Percentiles rank a stretch among this genome's conserved stretches.
Evolutionary conservation across 1,140 invertebrate species (phyloP).

Genomic region (Dinoponera quadriceps): DNA sequence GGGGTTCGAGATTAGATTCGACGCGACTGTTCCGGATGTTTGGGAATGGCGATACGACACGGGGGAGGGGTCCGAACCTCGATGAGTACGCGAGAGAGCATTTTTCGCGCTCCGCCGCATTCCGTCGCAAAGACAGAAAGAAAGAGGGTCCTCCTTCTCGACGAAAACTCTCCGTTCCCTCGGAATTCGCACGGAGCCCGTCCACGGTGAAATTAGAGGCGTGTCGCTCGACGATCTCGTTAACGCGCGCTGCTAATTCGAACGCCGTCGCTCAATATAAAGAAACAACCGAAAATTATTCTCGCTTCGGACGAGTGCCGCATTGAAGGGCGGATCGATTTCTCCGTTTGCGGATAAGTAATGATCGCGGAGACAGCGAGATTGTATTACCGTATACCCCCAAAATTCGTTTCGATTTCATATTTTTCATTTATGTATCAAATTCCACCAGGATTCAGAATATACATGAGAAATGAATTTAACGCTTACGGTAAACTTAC

Average conservation of each 20-base stretch:
- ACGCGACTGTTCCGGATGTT: constrained; percentile 30
- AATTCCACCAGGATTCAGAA: too few species aligned
- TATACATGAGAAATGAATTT: too few species aligned
- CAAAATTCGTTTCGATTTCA: too few species aligned
- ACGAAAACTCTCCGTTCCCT: too few species aligned
- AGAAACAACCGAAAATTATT: constrained; percentile 1
- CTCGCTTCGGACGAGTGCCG: neutral
- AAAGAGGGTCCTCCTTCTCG: too few species aligned
- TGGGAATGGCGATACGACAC: neutral
- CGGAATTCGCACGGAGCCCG: neutral
- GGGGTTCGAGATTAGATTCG: constrained; percentile 38
- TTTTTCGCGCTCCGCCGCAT: constrained; percentile 5
- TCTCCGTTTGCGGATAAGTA: neutral
- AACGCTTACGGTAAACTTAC: too few species aligned
- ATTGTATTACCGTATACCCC: too few species aligned
- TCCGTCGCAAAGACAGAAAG: neutral
- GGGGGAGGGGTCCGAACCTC: neutral
- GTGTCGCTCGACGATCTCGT: neutral
- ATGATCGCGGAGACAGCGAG: too few species aligned
- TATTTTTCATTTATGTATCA: too few species aligned
- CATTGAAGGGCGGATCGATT: neutral
- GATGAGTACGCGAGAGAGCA: neutral
- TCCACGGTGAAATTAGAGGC: neutral
- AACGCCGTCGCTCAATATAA: neutral
- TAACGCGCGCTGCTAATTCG: constrained; percentile 20